A percentile compares a stretch with the other conserved stretches of the same genome.
These are phyloP conservation scores for Euzetes globulus DNA, from an alignment of 2,888 invertebrate genomes.

Conservation along the genomic window DNA sequence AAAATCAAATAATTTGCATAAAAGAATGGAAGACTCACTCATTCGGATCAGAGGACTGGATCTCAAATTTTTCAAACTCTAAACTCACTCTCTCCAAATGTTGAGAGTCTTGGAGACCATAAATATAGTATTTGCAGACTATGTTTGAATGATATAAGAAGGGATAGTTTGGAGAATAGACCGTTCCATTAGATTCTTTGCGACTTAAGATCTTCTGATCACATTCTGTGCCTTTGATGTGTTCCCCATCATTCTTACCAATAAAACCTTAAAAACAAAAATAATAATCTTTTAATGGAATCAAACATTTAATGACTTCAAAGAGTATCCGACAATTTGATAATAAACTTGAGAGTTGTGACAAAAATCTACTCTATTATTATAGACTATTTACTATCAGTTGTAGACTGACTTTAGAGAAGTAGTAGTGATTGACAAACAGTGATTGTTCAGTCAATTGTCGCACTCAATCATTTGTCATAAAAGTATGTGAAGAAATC, in stretches of 20 bases:
- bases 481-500: too few species aligned
- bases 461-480: too few species aligned
- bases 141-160: slow-evolving; percentile 90
- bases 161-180: slow-evolving; percentile 94
- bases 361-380: too few species aligned
- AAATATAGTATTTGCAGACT: slow-evolving; percentile 95
- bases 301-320: not conserved
- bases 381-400: too few species aligned
- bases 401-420: too few species aligned
- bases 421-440: too few species aligned
- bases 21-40: slow-evolving; percentile 27
- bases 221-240: slow-evolving; percentile 88
- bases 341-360: too few species aligned
- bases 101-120: slow-evolving; percentile 94
- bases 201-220: slow-evolving; percentile 93
- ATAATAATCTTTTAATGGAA: not conserved
- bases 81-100: slow-evolving; percentile 87
- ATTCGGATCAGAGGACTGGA: slow-evolving; percentile 54
- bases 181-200: slow-evolving; percentile 82
- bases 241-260: slow-evolving; percentile 84
- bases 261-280: slow-evolving; percentile 67
- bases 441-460: too few species aligned
- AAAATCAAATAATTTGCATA: not conserved
- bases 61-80: slow-evolving; percentile 79
- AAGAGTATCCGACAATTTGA: not conserved